phyloP scores from a whole-genome alignment of 2,797 vertebrate species.

The Emydoidea blandingii region DNA sequence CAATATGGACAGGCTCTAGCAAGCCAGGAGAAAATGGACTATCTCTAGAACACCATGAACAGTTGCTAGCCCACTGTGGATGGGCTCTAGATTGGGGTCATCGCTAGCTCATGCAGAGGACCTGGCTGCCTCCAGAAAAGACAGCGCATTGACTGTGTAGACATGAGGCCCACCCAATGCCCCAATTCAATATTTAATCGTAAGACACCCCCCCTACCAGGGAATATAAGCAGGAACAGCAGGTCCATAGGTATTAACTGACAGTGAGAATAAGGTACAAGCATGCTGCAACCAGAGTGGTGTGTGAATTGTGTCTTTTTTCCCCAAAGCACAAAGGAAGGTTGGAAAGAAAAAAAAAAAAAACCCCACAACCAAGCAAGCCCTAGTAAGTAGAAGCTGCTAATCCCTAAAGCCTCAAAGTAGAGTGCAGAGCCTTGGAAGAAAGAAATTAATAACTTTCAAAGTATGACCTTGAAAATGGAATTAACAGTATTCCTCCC shows the following conservation, averaged over 20 bases:
- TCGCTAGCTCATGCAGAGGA: constrained; percentile 24
- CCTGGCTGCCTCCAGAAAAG: constrained; percentile 47
- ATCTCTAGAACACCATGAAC: background rate
- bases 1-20: background rate
- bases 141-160: constrained; percentile 28
- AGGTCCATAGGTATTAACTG: background rate
- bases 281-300: constrained; percentile 13
- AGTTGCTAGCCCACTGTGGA: background rate
- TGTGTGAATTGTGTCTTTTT: background rate
- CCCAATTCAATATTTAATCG: background rate
- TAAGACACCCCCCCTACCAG: background rate
- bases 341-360: background rate
- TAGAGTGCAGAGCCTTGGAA: constrained; percentile 70
- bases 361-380: constrained; percentile 39
- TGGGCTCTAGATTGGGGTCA: constrained; percentile 54
- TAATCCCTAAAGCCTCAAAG: constrained; percentile 78
- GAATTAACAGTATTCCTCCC: constrained; percentile 78
- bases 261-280: constrained; percentile 11
- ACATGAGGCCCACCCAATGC: constrained; percentile 51
- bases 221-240: background rate
- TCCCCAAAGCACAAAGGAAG: background rate
- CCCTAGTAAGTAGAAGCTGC: constrained; percentile 62
- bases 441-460: constrained; percentile 81
- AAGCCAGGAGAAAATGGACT: constrained; percentile 7
- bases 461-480: constrained; percentile 81